Evolutionary conservation across 2,888 invertebrate species (phyloP).

Genomic region (Caenorhabditis zanzibari): DNA sequence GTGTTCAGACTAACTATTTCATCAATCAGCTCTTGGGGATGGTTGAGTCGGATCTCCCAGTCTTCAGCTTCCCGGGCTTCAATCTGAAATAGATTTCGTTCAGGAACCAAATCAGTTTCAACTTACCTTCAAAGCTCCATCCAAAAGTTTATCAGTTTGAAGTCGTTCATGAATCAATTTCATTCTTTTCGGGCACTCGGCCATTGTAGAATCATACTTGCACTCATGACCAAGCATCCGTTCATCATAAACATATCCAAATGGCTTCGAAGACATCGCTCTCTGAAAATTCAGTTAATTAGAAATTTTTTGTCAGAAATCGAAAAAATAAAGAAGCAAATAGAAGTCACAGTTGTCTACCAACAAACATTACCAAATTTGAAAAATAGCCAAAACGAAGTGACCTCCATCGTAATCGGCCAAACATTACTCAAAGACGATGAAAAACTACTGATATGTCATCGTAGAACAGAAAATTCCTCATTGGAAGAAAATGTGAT

Average conservation of each 20-base stretch:
- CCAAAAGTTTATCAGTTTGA: conserved; percentile 65
- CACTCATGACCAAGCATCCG: conserved; percentile 77
- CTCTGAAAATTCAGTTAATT: not conserved
- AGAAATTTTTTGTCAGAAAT: not conserved
- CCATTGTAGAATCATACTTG: conserved; percentile 74
- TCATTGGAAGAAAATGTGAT: not conserved
- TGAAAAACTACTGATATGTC: conserved; percentile 24
- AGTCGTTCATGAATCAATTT: conserved; percentile 73
- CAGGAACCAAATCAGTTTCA: not conserved
- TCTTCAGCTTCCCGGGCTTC: conserved; percentile 74
- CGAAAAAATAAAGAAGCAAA: not conserved
- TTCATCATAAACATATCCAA: conserved; percentile 77
- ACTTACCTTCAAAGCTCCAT: conserved; percentile 57
- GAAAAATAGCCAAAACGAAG: not conserved
- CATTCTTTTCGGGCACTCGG: conserved; percentile 76
- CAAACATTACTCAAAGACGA: conserved; percentile 14
- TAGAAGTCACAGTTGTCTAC: not conserved
- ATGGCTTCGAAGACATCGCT: conserved; percentile 23
- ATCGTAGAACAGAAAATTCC: not conserved
- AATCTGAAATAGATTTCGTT: conserved; percentile 60
- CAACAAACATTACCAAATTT: conserved; percentile 16
- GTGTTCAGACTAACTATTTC: conserved; percentile 69
- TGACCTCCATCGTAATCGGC: conserved; percentile 33
- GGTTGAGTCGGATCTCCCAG: conserved; percentile 72
- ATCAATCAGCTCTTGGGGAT: conserved; percentile 68